Percentiles rank a stretch among this genome's conserved stretches.
Conservation (phyloP, 2,113 vertebrate genomes). For the Peromyscus maniculatus region DNA sequence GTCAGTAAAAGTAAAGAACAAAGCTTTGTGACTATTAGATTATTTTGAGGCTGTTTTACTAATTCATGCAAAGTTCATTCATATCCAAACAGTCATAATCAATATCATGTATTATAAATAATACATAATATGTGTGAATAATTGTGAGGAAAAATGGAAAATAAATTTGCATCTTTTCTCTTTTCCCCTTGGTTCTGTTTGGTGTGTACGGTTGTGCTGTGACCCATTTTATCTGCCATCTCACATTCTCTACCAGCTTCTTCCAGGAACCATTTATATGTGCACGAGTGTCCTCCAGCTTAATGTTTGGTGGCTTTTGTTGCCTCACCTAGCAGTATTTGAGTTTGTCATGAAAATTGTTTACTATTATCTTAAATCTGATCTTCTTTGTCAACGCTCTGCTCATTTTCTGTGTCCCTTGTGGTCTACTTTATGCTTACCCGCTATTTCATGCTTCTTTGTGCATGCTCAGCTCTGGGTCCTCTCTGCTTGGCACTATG, state of each 20-base stretch:
- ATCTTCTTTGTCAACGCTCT: background rate
- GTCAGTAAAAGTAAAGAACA: background rate
- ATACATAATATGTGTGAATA: background rate
- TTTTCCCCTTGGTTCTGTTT: background rate
- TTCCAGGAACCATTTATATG: background rate
- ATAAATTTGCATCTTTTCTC: background rate
- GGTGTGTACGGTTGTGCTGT: background rate
- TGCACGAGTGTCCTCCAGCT: background rate
- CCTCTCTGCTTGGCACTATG: background rate
- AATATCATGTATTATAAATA: background rate
- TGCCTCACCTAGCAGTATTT: background rate
- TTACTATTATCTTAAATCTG: background rate
- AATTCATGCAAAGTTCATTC: background rate
- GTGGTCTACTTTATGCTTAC: background rate
- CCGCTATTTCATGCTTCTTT: background rate
- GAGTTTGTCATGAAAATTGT: background rate
- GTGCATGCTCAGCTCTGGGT: no score
- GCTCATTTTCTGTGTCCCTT: background rate
- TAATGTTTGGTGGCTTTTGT: background rate
- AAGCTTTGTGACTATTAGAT: background rate
- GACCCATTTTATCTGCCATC: background rate
- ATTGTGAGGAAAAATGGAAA: background rate
- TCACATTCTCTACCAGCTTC: background rate
- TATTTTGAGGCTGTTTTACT: constrained; percentile 21
- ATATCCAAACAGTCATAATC: background rate